Base-by-base conservation (phyloP, 2,797 vertebrate genomes). In the Megaceryle alcyon region DNA sequence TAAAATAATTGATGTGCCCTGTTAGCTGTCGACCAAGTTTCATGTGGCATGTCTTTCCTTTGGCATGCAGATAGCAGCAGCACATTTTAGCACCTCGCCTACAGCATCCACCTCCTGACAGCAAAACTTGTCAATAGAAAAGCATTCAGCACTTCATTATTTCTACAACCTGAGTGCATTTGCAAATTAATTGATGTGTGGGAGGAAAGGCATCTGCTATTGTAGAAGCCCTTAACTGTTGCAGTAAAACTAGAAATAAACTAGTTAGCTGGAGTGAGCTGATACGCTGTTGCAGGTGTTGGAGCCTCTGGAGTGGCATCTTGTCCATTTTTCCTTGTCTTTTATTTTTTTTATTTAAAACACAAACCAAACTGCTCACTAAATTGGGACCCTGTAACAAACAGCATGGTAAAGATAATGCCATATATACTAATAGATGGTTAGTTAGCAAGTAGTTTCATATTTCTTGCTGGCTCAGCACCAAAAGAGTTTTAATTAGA, bases 171-270 rank as follows among this genome's bases (percentile, higher is more conserved):
- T 97, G 97, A 98, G 98, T 93, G 96, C 96, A 97, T 98, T 97
- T 98, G 97, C 97, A 98, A 88, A 98, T 98, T 98, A 98, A 98
- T 98, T 98, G 98, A 95, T 88, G 97, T 92, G 98, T 98, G 96
- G 98, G 98, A 97, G 97, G 98, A 92, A 93, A 96, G 95, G 97
- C 98, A 98, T 98, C 98, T 98, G 98, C 97, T 98, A 90, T 97
- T 97, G 96, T 97, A 97, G 96, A 97, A 97, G 90, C 75, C 97
- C 96, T 96, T 91, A 97, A 92, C 92, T 92, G 89, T 80, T 68
- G 81, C 97, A 93, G 93, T 83, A 95, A 82, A 96, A 92, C 87
- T 95, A 86, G 97, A 95, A 97, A 97, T 97, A 90, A 97, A 93
- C 86, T 87, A 96, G 92, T 88, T 82, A 60, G 79, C 95, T 92